Conservation (phyloP, 92 coral and sea anemone genomes). For the Phenganax marumi region DNA sequence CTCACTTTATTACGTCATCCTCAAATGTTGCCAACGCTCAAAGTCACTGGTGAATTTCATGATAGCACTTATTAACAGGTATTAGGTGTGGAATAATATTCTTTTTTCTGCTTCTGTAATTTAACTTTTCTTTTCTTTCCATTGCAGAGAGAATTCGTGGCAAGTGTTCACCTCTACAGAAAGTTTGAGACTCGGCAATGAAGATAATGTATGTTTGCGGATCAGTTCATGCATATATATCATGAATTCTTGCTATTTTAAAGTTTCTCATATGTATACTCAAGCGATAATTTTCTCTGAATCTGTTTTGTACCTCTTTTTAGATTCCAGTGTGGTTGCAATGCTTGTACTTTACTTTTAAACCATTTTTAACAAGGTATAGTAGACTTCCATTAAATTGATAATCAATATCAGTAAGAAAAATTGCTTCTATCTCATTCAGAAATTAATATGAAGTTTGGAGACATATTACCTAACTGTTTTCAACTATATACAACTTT, state of each 20-base stretch:
- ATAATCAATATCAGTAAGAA: not conserved
- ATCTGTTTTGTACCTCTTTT: not conserved
- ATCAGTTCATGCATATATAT: not conserved
- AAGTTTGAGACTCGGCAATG: constrained; percentile 29
- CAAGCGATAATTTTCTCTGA: not conserved
- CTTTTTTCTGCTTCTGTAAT: not conserved
- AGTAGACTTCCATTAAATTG: not conserved
- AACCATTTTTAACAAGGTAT: constrained; percentile 72
- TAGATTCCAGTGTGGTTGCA: constrained; percentile 94
- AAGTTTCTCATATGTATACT: too few species aligned
- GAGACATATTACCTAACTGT: not conserved
- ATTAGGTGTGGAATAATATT: not conserved
- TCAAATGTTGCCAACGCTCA: constrained; percentile 65
- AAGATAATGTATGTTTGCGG: constrained; percentile 16
- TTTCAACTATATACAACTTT: not conserved
- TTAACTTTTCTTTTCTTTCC: not conserved
- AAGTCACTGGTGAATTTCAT: constrained; percentile 73
- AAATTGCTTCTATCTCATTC: not conserved
- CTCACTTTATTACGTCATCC: constrained; percentile 84
- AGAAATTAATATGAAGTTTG: not conserved
- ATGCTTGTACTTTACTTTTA: constrained; percentile 72
- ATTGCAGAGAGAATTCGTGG: constrained; percentile 42
- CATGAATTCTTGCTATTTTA: too few species aligned
- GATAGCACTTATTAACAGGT: constrained; percentile 92
- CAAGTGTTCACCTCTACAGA: constrained; percentile 34